Evolutionary conservation across 2,113 vertebrate species (phyloP), one percentile per base, ranked within the genome.

Genomic region (Panthera uncia): DNA sequence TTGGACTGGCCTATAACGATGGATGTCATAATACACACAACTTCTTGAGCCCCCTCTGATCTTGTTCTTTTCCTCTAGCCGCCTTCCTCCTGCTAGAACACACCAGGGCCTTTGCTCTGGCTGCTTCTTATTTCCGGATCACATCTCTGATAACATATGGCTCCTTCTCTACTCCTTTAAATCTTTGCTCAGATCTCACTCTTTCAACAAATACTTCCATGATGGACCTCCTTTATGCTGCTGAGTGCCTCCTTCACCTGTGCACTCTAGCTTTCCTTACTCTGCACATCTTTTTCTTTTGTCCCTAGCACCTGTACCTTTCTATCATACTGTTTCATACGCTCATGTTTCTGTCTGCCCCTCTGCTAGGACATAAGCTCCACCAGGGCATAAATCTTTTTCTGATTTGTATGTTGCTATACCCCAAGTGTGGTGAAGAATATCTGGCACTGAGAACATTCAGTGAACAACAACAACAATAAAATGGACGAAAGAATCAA

Each of bases 1-100:
- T 55, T 50, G 23, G 15, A 74, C 29, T 68, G 27, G 19, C 10
- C 25, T 66, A 29, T 15, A 31, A 33, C 33, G 31, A 69, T 2
- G 0, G 21, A 11, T 45, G 45, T 45, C 1, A 23, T 6, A 7
- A 69, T 7, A 14, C 5, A 23, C 1, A 7, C 0, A 4, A 33
- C 66, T 90, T 63, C 12, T 4, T 23, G 25, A 73, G 41, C 33
- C 3, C 18, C 10, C 19, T 69, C 68, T 18, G 16, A 1, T 5
- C 45, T 65, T 8, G 1, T 19, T 25, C 48, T 61, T 66, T 66
- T 13, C 45, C 6, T 50, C n/a, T 1, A 33, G 12, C 3, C 5
- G 27, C 38, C 4, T 80, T 41, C 7, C 2, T 84, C 9, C 14
- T 69, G 19, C 52, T 63, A 18, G 86, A 33, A 33, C n/a, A 33